Evolutionary conservation across 2,113 vertebrate species (phyloP).

Genomic region (Salvator merianae): DNA sequence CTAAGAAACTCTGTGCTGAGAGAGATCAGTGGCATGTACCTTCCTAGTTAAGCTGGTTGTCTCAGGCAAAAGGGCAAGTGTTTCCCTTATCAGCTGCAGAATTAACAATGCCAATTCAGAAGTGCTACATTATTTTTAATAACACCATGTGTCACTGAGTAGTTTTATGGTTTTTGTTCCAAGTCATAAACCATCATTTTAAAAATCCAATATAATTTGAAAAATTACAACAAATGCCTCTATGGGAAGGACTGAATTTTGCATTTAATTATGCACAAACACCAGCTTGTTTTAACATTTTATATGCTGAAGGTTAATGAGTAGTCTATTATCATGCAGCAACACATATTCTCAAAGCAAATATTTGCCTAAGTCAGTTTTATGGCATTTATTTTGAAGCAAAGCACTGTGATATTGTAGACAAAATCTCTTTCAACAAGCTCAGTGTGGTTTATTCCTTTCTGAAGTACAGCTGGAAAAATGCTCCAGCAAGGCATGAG

Average conservation of each 20-base stretch:
- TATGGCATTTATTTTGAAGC: conserved; percentile 42
- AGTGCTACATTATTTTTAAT: conserved; percentile 33
- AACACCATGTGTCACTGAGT: conserved; percentile 20
- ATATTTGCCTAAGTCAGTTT: conserved; percentile 52
- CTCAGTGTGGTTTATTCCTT: conserved; percentile 27
- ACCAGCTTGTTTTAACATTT: conserved; percentile 46
- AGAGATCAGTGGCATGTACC: background rate
- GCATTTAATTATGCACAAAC: conserved; percentile 57
- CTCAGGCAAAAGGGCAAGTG: conserved; percentile 6
- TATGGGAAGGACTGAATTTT: conserved; percentile 41
- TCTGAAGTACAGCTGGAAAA: conserved; percentile 54
- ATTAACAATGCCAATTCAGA: background rate
- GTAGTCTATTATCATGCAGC: conserved; percentile 35
- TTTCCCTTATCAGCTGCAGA: background rate
- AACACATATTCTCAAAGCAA: conserved; percentile 35
- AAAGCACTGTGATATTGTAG: conserved; percentile 47
- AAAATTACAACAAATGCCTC: conserved; percentile 43
- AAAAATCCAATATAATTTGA: conserved; percentile 44
- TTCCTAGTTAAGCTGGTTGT: background rate
- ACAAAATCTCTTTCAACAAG: conserved; percentile 32
- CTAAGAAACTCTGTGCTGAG: background rate
- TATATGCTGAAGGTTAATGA: conserved; percentile 40
- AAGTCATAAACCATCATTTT: conserved; percentile 51
- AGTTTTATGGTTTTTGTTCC: conserved; percentile 54
- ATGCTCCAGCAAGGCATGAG: conserved; percentile 51